Percentiles rank a stretch among this genome's conserved stretches.
These are phyloP conservation scores for Melopsittacus undulatus DNA, from an alignment of 2,797 vertebrate genomes.

Conservation along the genomic window DNA sequence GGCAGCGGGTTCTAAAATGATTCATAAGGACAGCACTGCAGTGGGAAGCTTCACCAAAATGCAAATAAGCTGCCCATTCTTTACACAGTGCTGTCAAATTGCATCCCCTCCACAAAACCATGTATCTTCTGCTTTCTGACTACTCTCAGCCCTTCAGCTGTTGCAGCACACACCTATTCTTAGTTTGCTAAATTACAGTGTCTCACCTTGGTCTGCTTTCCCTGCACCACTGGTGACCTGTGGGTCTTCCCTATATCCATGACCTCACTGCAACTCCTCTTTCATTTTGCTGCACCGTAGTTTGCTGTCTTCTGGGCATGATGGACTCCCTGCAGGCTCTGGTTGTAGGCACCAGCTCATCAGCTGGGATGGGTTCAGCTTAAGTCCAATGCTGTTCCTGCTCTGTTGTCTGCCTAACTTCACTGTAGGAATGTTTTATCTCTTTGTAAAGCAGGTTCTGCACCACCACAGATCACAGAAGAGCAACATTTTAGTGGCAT, in stretches of 20 bases:
- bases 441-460: background rate
- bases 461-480: background rate
- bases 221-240: background rate
- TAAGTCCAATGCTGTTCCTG: background rate
- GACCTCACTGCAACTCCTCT: background rate
- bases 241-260: background rate
- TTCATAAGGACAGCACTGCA: background rate
- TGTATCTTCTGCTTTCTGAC: background rate
- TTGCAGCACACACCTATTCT: background rate
- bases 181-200: background rate
- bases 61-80: background rate
- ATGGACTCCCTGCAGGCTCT: background rate
- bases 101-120: background rate
- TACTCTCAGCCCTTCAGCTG: background rate
- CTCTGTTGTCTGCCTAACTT: background rate
- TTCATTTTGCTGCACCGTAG: background rate
- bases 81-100: rapidly evolving
- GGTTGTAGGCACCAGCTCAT: background rate
- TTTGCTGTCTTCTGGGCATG: background rate
- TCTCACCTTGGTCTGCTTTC: background rate
- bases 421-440: too few species aligned
- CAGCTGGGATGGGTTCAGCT: background rate
- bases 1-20: background rate
- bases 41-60: background rate
- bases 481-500: background rate